Base-by-base conservation (phyloP, 1,140 invertebrate species). In the Aradophagus sp. region DNA sequence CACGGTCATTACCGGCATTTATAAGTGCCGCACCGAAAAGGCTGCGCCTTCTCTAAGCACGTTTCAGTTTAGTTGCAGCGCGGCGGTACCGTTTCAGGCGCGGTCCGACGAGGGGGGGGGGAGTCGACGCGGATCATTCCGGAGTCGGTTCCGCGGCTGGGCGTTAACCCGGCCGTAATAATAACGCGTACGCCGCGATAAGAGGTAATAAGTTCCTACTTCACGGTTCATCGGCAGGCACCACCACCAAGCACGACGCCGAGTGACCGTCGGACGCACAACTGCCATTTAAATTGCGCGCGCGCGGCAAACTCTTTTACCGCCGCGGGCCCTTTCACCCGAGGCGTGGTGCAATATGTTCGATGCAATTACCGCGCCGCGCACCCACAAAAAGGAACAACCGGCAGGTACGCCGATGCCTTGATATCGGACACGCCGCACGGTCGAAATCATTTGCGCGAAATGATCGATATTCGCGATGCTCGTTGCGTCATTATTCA, bases 331-430 rank as follows among this genome's bases (percentile, higher is more conserved):
- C 77, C 78, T 81, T 81, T 81, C 81, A 82, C 81, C 80, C 69
- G 72, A 78, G 80, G 80, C 79, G 81, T 83, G 80, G 80, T 79
- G 78, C 75, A 78, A 78, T 78, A 75, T 74, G 65, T 68, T 67
- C 56, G 50, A 19, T 50, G 71, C 71, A 73, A 76, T 76, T 76
- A 76, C 29, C 13, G 53, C 58, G 45, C 52, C 58, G 42, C 16
- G 36, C 12, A 27, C n/a, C 32, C 44, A 29, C 45, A 56, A 55
- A 53, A 52, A 59, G 41, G 27, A 58, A 31, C 50, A 32, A 32
- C 26, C 32, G 16, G 13, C 41, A n/a, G 47, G 31, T 41, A 42
- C 52, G 19, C 19, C 41, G 65, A 56, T 48, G 32, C 15, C 13
- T 15, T 45, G 53, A 61, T 50, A 45, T 50, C 32, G 34, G 38